These are phyloP conservation scores for Heliconius sara DNA, from an alignment of 2,888 invertebrate species.

Conservation along the genomic window DNA sequence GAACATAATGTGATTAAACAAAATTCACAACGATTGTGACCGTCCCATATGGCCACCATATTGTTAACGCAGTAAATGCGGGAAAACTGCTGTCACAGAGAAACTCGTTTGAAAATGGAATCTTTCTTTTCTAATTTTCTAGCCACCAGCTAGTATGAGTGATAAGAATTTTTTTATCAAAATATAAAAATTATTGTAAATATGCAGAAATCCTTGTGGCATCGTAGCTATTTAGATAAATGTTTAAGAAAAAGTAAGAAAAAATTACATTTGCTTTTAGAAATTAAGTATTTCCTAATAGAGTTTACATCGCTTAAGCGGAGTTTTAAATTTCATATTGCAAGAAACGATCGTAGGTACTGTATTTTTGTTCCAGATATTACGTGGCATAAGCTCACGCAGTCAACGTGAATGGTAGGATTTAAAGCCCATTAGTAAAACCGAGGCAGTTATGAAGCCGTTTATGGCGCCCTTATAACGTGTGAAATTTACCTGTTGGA, in stretches of 20 bases:
- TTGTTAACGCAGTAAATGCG: slow-evolving; percentile 33
- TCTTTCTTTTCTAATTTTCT: slow-evolving; percentile 18
- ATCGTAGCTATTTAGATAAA: neutral
- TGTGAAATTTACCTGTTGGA: slow-evolving; percentile 13
- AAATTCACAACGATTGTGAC: slow-evolving; percentile 18
- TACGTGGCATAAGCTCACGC: slow-evolving; percentile 3
- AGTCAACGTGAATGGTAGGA: slow-evolving; percentile 11
- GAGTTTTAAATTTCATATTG: too few species aligned
- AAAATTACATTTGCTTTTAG: neutral
- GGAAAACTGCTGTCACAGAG: slow-evolving; percentile 32
- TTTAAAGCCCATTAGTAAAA: slow-evolving; percentile 18
- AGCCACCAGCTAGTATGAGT: slow-evolving; percentile 9
- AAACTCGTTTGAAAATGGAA: slow-evolving; percentile 28
- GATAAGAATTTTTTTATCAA: slow-evolving; percentile 15
- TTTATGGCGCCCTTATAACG: slow-evolving; percentile 17
- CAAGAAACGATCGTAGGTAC: neutral
- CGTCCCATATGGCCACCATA: slow-evolving; percentile 27
- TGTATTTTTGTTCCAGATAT: slow-evolving; percentile 4
- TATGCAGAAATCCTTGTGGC: neutral
- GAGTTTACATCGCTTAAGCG: too few species aligned
- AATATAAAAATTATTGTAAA: slow-evolving; percentile 14
- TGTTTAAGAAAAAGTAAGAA: neutral
- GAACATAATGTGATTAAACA: slow-evolving; percentile 24
- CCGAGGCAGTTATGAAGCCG: slow-evolving; percentile 13
- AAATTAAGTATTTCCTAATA: neutral